A percentile compares a stretch with the other conserved stretches of the same genome.
Conservation (phyloP, 2,888 invertebrate genomes). For the Heteropelma amictum region DNA sequence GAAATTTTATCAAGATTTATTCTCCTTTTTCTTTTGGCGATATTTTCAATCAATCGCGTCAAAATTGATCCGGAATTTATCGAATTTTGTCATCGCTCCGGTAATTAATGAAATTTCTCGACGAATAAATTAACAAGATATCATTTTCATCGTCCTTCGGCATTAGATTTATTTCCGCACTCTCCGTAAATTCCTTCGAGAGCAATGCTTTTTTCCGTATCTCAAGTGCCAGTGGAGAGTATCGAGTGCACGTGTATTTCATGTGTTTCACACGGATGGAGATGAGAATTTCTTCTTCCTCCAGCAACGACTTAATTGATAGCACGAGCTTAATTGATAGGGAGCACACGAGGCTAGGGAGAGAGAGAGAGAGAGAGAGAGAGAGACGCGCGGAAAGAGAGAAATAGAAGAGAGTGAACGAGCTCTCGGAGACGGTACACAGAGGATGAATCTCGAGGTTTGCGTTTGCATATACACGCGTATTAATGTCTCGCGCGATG, state of each 20-base stretch:
- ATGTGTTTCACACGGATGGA: slow-evolving; percentile 9
- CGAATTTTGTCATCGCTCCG: too few species aligned
- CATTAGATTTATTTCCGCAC: not conserved
- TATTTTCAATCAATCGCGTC: too few species aligned
- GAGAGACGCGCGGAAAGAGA: slow-evolving; percentile 28
- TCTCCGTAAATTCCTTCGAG: not conserved
- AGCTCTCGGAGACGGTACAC: slow-evolving; percentile 5
- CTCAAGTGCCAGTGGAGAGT: not conserved
- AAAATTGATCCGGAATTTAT: too few species aligned
- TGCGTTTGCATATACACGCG: slow-evolving; percentile 40
- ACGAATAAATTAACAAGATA: too few species aligned
- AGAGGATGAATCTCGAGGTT: slow-evolving; percentile 44
- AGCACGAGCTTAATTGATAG: slow-evolving; percentile 67
- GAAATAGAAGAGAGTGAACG: slow-evolving; percentile 18
- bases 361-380: slow-evolving; percentile 17
- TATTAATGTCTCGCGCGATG: slow-evolving; percentile 46
- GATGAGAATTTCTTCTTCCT: slow-evolving; percentile 47
- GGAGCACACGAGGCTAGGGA: slow-evolving; percentile 64
- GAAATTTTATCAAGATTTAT: not conserved
- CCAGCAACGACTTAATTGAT: slow-evolving; percentile 54
- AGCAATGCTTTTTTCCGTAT: not conserved
- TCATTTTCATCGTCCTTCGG: too few species aligned
- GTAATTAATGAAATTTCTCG: too few species aligned
- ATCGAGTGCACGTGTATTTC: slow-evolving; percentile 18
- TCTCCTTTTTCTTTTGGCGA: too few species aligned